Conservation (phyloP, 2,888 invertebrate species). For the Girardia tigrina region DNA sequence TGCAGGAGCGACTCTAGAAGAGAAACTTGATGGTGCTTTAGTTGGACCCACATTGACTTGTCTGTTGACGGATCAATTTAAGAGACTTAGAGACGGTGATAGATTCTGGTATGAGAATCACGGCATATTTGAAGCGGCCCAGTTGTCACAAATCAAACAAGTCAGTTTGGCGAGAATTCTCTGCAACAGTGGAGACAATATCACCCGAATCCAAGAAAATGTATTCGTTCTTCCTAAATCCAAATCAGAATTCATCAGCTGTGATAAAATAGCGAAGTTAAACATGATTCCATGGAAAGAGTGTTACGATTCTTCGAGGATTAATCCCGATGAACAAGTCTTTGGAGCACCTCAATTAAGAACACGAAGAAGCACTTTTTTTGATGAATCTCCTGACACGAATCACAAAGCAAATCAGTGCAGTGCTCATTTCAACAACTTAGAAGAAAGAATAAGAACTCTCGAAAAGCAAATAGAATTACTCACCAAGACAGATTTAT, state of each 20-base stretch:
- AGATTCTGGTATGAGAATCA: conserved; percentile 90
- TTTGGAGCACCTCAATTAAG: not conserved
- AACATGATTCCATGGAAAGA: conserved; percentile 35
- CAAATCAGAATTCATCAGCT: not conserved
- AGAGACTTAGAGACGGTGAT: conserved; percentile 74
- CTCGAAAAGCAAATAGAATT: too few species aligned
- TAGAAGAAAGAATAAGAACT: not conserved
- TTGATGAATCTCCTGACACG: not conserved
- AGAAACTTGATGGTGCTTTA: conserved; percentile 66
- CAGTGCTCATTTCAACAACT: not conserved
- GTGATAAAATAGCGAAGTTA: conserved; percentile 25
- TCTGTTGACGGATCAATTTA: conserved; percentile 81
- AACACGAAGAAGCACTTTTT: not conserved
- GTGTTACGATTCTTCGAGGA: not conserved
- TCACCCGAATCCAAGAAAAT: conserved; percentile 62
- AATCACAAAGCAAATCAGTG: not conserved
- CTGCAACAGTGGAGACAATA: conserved; percentile 82
- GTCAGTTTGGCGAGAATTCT: conserved; percentile 66
- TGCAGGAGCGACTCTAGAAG: conserved; percentile 86
- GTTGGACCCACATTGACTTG: conserved; percentile 85
- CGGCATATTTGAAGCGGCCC: conserved; percentile 67
- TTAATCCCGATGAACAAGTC: conserved; percentile 11
- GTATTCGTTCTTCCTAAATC: conserved; percentile 55
- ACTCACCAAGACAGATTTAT: too few species aligned
- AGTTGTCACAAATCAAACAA: conserved; percentile 70